Conservation (phyloP, 2,113 vertebrate genomes). For the Channa maculata region DNA sequence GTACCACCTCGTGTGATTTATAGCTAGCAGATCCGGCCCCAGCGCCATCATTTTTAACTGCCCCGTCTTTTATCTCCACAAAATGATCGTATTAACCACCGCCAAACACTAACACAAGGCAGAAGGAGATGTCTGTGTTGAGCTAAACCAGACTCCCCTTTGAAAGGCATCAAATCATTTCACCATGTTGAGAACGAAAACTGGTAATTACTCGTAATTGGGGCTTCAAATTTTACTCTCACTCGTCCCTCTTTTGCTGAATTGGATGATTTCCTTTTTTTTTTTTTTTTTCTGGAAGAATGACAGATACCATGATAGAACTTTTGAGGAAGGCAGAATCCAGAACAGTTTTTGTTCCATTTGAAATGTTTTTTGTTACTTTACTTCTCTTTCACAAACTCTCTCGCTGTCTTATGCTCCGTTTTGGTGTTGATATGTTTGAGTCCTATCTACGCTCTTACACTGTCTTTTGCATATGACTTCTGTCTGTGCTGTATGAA, state of each 20-base stretch:
- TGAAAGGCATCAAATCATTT: conserved; percentile 99
- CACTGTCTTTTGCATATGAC: conserved; percentile 71
- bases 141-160: conserved; percentile 97
- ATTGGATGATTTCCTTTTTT: conserved; percentile 93
- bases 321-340: conserved; percentile 86
- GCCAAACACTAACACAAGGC: conserved; percentile 92
- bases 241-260: conserved; percentile 83
- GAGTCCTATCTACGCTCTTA: conserved; percentile 28
- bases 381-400: conserved; percentile 75
- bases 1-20: conserved; percentile 90
- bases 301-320: conserved; percentile 88
- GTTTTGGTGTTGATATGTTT: conserved; percentile 82
- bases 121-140: conserved; percentile 96
- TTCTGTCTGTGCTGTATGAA: conserved; percentile 12
- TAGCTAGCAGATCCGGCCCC: conserved; percentile 83
- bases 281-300: conserved; percentile 88
- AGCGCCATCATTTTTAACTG: conserved; percentile 65
- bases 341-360: conserved; percentile 95
- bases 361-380: conserved; percentile 89
- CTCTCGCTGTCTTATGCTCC: background rate
- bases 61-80: conserved; percentile 85
- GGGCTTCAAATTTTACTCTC: conserved; percentile 89
- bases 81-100: conserved; percentile 91
- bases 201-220: conserved; percentile 99
- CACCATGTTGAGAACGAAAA: conserved; percentile 99